phyloP scores from a whole-genome alignment of 2,888 invertebrate genomes.

The Drosophila parthenogenetica region DNA sequence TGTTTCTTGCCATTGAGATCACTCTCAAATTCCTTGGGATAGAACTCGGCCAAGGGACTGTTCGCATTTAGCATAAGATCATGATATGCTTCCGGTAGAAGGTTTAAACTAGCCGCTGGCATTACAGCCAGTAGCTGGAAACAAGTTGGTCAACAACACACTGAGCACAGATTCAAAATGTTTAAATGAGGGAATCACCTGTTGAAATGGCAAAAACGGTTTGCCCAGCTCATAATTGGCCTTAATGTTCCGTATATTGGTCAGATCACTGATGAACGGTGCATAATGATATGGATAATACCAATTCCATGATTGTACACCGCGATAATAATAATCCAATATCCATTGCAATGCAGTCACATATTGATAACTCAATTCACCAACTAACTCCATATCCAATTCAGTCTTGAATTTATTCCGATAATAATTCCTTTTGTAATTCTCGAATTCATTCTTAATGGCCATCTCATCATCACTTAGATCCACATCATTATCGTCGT shows the following conservation, averaged over 20 bases:
- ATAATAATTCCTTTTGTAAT: conserved; percentile 96
- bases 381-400: conserved; percentile 36
- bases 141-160: conserved; percentile 7
- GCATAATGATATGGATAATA: conserved; percentile 99
- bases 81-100: conserved; percentile 92
- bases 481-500: conserved; percentile 82
- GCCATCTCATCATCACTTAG: conserved; percentile 86
- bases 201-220: conserved; percentile 97
- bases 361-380: conserved; percentile 86
- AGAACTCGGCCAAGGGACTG: conserved; percentile 94
- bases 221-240: conserved; percentile 93
- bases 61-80: conserved; percentile 90
- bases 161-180: background rate
- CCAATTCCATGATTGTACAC: conserved; percentile 99
- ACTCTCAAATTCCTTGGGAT: conserved; percentile 95
- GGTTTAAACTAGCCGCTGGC: conserved; percentile 92
- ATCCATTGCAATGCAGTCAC: conserved; percentile 98
- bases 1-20: conserved; percentile 98
- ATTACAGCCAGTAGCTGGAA: conserved; percentile 92
- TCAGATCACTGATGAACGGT: conserved; percentile 97
- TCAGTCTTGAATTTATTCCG: conserved; percentile 91
- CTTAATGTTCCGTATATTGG: conserved; percentile 90
- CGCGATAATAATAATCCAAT: conserved; percentile 97
- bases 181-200: conserved; percentile 85
- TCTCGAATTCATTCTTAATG: conserved; percentile 90